Base-by-base conservation (phyloP, 2,797 vertebrate genomes). In the Danio jaintianensis region DNA sequence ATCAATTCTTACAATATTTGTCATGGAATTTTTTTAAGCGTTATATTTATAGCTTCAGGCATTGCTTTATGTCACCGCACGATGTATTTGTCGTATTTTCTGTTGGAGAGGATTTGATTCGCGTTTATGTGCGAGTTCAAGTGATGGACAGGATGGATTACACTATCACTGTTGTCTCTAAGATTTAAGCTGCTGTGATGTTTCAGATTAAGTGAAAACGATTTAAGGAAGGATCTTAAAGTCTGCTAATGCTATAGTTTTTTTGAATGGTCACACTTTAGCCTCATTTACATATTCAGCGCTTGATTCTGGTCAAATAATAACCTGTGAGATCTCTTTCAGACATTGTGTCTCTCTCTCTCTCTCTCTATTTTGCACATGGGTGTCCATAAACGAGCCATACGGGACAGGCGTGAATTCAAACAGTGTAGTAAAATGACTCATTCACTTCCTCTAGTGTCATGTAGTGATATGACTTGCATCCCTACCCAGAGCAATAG, bases 401-500 rank as follows among this genome's bases (percentile, higher is more conserved):
- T 75, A 81, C 64, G 22, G 73, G 58, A 15, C 12, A 74, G 42
- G 68, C 81, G 75, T 85, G 81, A 53, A 67, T 18, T 82, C 29
- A 73, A 56, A 58, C 40, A 61, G 74, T 43, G 69, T 77, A 71
- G 42, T 81, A 81, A 75, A 79, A 42, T 85, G 83, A 85, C 66
- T 80, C 80, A 85, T 59, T 63, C 40, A 45, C 55, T 70, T 79
- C 70, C 76, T 72, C 50, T 38, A 66, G 69, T 80, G 20, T 73
- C 70, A 47, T 76, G 80, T 38, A 71, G 80, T 71, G 75, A 79
- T 40, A 58, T 80, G 61, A 73, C 50, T 70, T 80, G 61, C 52
- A 61, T 80, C 78, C 78, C 78, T 80, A 73, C 62, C 78, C 9
- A 48, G 70, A 61, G 69, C 59, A 64, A 45, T 45, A 73, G 69